These are phyloP conservation scores for Lithophane socia DNA, from an alignment of 2,888 invertebrate species.

Conservation along the genomic window DNA sequence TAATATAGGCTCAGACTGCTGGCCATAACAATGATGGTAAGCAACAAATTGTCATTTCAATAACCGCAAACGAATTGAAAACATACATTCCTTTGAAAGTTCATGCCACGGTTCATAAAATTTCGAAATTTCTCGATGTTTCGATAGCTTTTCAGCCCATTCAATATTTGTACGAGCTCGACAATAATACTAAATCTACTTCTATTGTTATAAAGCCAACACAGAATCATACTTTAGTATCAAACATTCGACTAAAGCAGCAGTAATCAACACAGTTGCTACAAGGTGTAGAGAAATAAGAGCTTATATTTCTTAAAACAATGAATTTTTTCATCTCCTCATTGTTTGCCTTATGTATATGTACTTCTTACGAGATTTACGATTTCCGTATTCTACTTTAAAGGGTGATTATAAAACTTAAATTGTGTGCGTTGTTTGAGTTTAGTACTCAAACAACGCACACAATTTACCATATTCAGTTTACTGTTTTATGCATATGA, in stretches of 20 bases:
- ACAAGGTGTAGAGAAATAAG: constrained; percentile 1
- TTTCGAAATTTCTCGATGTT: constrained; percentile 6
- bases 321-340: constrained; percentile 22
- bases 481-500: background rate
- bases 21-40: background rate
- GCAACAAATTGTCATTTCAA: background rate
- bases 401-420: constrained; percentile 28
- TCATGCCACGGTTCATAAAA: constrained; percentile 19
- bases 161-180: constrained; percentile 6
- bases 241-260: background rate
- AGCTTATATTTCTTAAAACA: constrained; percentile 24
- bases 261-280: background rate
- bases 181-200: constrained; percentile 18
- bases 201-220: constrained; percentile 21
- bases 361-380: constrained; percentile 48
- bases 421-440: constrained; percentile 9
- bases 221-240: background rate
- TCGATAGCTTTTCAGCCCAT: constrained; percentile 18
- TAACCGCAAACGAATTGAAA: constrained; percentile 21
- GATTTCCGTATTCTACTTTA: constrained; percentile 51
- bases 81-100: constrained; percentile 4
- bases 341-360: constrained; percentile 58
- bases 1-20: too few relatives aligned
- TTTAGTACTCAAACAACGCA: too few relatives aligned
- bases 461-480: background rate